Evolutionary conservation across 2,113 vertebrate genomes (phyloP), one percentile per base, ranked within the genome.

Genomic region (Microtus ochrogaster): DNA sequence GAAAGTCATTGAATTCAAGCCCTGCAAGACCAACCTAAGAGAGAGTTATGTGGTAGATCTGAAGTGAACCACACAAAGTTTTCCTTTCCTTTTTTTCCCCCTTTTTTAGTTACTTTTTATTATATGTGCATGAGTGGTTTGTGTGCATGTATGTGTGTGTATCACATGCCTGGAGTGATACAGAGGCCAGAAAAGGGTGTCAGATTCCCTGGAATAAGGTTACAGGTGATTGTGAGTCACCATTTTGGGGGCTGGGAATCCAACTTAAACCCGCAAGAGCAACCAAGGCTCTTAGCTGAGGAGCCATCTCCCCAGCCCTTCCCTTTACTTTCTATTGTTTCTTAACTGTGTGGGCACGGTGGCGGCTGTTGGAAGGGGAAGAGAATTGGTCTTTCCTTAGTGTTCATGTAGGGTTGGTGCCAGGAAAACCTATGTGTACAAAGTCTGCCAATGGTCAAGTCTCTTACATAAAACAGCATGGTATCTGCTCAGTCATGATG

Each of bases 21-120:
- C 36, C 44, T 70, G 36, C 26, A 74, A 61, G 19, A 14, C 36
- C 89, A 74, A 7, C 61, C 44, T 5, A 26, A 26, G 44, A 7
- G 28, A 28, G 11, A 0, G 11, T 16, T 19, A 21, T 41, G 30
- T 6, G 22, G 44, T 24, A 76, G 41, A 61, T 28, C 28, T 28
- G 33, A 82, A 33, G 7, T 0, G 39, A 58, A 24, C 58, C 10
- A 7, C 21, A 2, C 1, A 4, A 55, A n/a, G 6, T n/a, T n/a
- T 47, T 36, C 10, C 82, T 90, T 47, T 61, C 61, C 52, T 49
- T 33, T 24, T 19, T 19, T 76, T 73, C 10, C 4, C 49, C 49
- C 11, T 63, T 83, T 65, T 17, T 30, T 1, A 63, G 17, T 83
- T 41, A 79, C 10, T 52, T n/a, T 58, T 79, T n/a, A 58, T 24